Base-by-base conservation (phyloP, 2,797 vertebrate species). In the Triplophysa yarkandensis region DNA sequence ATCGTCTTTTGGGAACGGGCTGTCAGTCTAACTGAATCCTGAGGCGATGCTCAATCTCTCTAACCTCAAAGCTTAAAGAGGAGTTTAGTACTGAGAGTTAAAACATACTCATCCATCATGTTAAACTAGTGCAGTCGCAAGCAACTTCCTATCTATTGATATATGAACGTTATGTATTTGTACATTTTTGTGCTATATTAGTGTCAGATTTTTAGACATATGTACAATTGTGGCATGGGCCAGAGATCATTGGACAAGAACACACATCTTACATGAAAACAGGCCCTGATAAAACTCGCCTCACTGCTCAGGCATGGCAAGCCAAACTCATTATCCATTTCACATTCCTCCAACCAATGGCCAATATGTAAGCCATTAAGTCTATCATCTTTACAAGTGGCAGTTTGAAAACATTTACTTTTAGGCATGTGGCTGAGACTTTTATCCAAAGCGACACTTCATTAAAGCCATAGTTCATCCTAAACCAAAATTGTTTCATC, bases 61-160 rank as follows among this genome's bases (percentile, higher is more conserved):
- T 66, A n/a, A 43, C 52, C 34, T 57, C 39, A 36, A 65, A 66
- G 62, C 71, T 74, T 74, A 66, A 74, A 55, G 62, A 66, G 52
- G 28, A 75, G 73, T 68, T 60, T 44, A 68, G 63, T 7, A 67
- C 27, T 28, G 41, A 43, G 41, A 48, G 54, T 19, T 27, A 30
- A 67, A 28, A 67, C 41, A 58, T 44, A 4, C 54, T 21, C 54
- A 75, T 75, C 23, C n/a, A 68, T 75, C 73, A 75, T 50, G 11
- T 11, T 48, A 36, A 74, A 28, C 43, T 28, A 41, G 39, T 34
- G 43, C 61, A 46, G 72, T 67, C 16, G 46, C 54, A 68, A 9
- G 6, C 36, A 67, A 28, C 54, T 48, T 67, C 36, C 63, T 60
- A 17, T 17, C 6, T 54, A 34, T 55, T 16, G 61, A 65, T 54